Evolutionary conservation across 2,797 vertebrate genomes (phyloP).

Genomic region (Acrocephalus scirpaceus): DNA sequence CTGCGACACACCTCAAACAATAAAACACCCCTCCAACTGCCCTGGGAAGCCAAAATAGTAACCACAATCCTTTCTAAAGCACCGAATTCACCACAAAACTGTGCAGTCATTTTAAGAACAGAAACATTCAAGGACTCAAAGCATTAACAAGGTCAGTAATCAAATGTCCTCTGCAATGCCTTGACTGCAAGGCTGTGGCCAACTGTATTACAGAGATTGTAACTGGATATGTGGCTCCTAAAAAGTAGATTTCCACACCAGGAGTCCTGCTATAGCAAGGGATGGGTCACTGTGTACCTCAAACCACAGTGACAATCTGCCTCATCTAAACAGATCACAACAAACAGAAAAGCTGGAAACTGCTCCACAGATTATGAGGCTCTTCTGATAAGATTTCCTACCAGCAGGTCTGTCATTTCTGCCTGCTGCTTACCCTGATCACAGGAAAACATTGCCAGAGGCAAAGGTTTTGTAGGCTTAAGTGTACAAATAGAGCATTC

Average conservation of each 20-base stretch:
- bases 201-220: not conserved
- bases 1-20: not conserved
- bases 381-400: not conserved
- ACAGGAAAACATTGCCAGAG: not conserved
- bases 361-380: not conserved
- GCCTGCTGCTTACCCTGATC: not conserved
- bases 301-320: not conserved
- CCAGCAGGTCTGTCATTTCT: not conserved
- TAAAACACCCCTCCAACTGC: not conserved
- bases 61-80: not conserved
- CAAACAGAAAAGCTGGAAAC: not conserved
- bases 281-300: not conserved
- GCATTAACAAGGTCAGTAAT: not conserved
- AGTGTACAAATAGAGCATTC: not conserved
- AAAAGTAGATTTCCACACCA: not conserved
- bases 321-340: not conserved
- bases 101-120: not conserved
- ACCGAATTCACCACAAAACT: not conserved
- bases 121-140: not conserved
- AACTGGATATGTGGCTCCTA: not conserved
- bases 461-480: not conserved
- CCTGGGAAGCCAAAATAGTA: not conserved
- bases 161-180: not conserved
- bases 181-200: not conserved
- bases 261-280: not conserved